These are phyloP conservation scores for Erethizon dorsatum DNA, from an alignment of 2,797 vertebrate genomes.

Conservation along the genomic window DNA sequence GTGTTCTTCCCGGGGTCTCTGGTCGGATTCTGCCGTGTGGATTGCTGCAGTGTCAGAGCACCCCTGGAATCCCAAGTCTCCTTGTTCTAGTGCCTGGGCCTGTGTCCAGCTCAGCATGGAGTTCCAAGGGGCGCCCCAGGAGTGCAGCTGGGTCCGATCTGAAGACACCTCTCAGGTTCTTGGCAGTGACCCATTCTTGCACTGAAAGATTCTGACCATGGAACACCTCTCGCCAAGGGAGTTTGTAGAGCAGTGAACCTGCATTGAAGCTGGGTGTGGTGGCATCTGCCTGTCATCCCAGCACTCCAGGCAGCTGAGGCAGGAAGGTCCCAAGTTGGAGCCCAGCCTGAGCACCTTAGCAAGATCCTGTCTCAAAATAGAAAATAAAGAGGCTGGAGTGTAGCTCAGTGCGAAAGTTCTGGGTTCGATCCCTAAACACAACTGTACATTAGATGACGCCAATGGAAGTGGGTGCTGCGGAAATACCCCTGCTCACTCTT, in stretches of 20 bases:
- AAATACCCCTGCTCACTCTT: fast-evolving
- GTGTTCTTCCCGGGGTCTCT: neutral
- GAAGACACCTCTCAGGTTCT: neutral
- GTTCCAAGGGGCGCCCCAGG: fast-evolving
- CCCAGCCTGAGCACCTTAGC: neutral
- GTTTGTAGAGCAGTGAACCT: neutral
- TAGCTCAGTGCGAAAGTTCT: neutral
- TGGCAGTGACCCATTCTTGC: neutral
- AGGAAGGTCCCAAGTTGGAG: neutral
- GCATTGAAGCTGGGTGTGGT: neutral
- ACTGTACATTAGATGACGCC: fast-evolving
- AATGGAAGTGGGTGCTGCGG: neutral
- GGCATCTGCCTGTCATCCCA: neutral
- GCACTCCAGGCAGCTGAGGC: neutral
- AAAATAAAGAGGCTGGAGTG: neutral
- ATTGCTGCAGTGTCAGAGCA: neutral
- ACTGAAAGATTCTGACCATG: neutral
- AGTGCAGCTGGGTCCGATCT: fast-evolving
- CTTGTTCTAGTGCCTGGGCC: neutral
- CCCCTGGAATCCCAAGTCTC: neutral
- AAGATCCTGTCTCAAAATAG: neutral
- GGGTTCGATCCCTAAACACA: neutral
- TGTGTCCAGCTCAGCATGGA: neutral
- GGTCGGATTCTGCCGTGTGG: constrained; percentile 25
- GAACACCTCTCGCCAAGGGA: neutral